phyloP scores from a whole-genome alignment of 2,113 vertebrate genomes.

The Chlorodrepanis virens region DNA sequence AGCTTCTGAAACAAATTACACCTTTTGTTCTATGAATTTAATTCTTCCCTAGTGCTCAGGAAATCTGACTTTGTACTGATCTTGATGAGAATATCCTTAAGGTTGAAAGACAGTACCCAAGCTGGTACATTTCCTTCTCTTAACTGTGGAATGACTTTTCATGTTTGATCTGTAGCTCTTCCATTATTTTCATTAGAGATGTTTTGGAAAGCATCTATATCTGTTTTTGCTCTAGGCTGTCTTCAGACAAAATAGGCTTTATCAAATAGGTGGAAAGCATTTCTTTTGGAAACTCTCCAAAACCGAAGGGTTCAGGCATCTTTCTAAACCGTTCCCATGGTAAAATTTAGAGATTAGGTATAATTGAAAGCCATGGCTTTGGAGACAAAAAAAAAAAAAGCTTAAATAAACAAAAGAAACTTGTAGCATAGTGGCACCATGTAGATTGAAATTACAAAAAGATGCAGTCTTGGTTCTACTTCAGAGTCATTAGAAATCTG shows the following conservation, averaged over 20 bases:
- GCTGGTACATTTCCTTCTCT: neutral
- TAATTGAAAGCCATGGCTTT: neutral
- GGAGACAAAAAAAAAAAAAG: neutral
- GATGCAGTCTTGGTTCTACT: neutral
- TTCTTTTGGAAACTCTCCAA: neutral
- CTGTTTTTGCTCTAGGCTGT: neutral
- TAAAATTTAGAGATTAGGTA: neutral
- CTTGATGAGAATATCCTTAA: neutral
- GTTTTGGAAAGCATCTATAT: neutral
- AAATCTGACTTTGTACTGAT: neutral
- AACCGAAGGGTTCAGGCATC: neutral
- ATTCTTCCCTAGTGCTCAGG: neutral
- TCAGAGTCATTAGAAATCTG: neutral
- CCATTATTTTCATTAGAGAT: neutral
- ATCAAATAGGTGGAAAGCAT: neutral
- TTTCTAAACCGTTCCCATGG: neutral
- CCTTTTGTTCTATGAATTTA: neutral
- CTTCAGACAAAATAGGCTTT: neutral
- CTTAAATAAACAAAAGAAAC: neutral
- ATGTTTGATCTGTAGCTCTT: neutral
- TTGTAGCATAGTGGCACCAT: neutral
- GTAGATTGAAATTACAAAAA: neutral
- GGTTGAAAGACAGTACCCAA: conserved; percentile 1
- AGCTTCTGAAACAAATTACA: neutral
- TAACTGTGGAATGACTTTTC: neutral